Conservation (phyloP, 30 jellyfish, hydroid and myxozoan genomes). For the Calvadosia cruxmelitensis region DNA sequence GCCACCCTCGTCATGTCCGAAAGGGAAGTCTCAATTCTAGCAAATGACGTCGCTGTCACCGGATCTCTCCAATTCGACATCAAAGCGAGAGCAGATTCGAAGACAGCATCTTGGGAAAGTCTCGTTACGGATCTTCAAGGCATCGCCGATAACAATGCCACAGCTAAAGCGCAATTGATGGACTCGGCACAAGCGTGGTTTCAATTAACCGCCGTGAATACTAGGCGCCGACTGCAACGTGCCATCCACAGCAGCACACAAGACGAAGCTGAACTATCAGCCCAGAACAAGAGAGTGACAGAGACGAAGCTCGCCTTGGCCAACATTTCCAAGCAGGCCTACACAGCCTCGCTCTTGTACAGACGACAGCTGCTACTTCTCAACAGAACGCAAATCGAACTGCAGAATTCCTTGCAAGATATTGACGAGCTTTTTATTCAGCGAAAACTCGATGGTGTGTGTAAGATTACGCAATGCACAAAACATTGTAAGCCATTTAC, state of each 20-base stretch:
- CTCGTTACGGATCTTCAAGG: not conserved
- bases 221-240: not conserved
- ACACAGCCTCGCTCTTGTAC: not conserved
- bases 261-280: not conserved
- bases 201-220: not conserved
- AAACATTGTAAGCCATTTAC: conserved; percentile 22
- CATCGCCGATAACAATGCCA: not conserved
- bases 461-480: conserved; percentile 13
- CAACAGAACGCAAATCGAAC: not conserved
- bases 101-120: not conserved
- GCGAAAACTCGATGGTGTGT: conserved; percentile 2
- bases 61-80: not conserved
- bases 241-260: not conserved
- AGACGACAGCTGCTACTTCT: not conserved
- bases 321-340: not conserved
- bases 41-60: not conserved
- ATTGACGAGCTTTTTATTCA: not conserved
- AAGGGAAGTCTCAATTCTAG: not conserved
- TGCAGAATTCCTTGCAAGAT: not conserved
- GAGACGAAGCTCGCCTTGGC: not conserved
- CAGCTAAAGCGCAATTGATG: not conserved
- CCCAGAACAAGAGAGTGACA: not conserved
- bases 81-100: too few species aligned
- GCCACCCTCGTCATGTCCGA: not conserved
- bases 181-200: not conserved